Conservation (phyloP, 2,797 vertebrate species). For the Tapirus indicus region DNA sequence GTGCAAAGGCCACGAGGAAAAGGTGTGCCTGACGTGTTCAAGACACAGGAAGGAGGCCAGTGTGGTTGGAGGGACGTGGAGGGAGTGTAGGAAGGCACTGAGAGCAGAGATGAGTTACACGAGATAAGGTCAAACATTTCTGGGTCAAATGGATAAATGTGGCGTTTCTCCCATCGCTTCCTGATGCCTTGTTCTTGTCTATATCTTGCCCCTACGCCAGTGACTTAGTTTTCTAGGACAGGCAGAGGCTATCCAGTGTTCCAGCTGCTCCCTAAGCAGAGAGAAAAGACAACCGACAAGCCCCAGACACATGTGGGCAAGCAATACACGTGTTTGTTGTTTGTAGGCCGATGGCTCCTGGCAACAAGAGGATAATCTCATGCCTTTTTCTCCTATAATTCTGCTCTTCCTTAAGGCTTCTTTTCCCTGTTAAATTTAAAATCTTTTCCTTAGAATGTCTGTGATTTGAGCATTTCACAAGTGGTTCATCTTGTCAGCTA, state of each 20-base stretch:
- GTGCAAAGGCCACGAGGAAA: background rate
- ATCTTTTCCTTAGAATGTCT: background rate
- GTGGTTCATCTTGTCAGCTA: background rate
- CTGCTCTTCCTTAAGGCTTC: background rate
- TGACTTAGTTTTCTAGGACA: background rate
- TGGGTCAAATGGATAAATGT: background rate
- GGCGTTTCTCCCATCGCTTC: background rate
- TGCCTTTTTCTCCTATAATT: background rate
- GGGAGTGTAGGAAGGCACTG: background rate
- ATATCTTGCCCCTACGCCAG: background rate
- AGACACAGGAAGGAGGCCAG: background rate
- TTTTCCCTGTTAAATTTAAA: slow-evolving; percentile 5
- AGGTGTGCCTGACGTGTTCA: background rate
- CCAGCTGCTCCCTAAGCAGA: background rate
- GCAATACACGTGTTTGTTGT: background rate
- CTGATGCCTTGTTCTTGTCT: background rate
- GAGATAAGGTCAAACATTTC: background rate
- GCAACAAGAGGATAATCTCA: background rate
- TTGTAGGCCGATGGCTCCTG: background rate
- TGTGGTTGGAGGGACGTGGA: background rate
- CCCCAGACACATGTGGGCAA: background rate
- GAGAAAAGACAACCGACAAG: background rate
- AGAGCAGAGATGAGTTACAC: background rate
- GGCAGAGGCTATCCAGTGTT: background rate
- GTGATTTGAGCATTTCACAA: background rate